phyloP scores from a whole-genome alignment of 2,113 vertebrate species.

The Podarcis muralis region DNA sequence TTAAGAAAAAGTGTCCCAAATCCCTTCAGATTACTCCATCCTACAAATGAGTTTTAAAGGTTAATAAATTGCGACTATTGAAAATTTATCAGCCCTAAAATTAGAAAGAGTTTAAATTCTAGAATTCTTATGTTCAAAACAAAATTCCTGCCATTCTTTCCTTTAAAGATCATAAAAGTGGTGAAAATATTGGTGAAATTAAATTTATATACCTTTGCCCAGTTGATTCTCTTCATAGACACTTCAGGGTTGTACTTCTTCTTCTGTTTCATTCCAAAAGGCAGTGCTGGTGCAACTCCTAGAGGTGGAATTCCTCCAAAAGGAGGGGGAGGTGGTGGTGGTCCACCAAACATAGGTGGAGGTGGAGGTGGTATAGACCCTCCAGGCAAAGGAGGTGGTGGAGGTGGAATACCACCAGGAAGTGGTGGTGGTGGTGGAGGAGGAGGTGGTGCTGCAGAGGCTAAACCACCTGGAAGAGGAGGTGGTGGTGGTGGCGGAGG shows the following conservation, averaged over 20 bases:
- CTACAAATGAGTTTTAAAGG: neutral
- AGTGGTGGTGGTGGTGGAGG: conserved; percentile 73
- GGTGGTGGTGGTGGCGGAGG: conserved; percentile 61
- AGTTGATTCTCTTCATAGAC: conserved; percentile 94
- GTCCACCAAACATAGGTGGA: conserved; percentile 63
- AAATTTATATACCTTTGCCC: conserved; percentile 88
- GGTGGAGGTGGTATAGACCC: conserved; percentile 67
- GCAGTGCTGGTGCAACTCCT: conserved; percentile 65
- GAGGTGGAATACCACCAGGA: conserved; percentile 66
- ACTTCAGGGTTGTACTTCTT: conserved; percentile 89
- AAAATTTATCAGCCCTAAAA: neutral
- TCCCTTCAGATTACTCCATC: neutral
- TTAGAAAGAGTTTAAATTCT: neutral
- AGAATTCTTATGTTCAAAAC: neutral
- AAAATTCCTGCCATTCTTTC: neutral
- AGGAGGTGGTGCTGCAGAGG: conserved; percentile 33
- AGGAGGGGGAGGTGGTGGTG: conserved; percentile 64
- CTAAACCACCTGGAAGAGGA: conserved; percentile 58
- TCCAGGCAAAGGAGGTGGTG: conserved; percentile 78
- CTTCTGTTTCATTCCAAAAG: conserved; percentile 92
- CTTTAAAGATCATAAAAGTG: neutral
- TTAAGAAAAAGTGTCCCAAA: neutral
- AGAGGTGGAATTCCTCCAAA: conserved; percentile 54
- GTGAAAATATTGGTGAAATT: fast-evolving
- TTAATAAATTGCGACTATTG: neutral